Evolutionary conservation across 1,140 invertebrate genomes (phyloP).

Genomic region (Lethrus apterus): DNA sequence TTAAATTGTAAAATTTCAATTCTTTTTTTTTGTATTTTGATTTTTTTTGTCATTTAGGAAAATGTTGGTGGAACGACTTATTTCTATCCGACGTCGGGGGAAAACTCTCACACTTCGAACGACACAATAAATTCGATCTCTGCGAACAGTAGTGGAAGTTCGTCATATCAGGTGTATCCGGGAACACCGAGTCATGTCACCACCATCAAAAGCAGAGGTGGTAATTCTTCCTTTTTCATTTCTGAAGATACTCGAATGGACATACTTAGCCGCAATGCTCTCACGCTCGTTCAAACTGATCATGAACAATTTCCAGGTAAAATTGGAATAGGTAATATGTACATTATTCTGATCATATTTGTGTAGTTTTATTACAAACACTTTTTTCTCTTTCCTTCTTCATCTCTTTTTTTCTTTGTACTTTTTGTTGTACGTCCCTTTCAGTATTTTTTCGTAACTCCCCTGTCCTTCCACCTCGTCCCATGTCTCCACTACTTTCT

Average conservation of each 20-base stretch:
- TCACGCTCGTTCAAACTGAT: slow-evolving; percentile 65
- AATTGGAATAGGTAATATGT: too few species aligned
- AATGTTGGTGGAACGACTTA: slow-evolving; percentile 92
- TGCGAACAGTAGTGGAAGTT: slow-evolving; percentile 24
- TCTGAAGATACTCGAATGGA: slow-evolving; percentile 68
- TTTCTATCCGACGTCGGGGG: slow-evolving; percentile 63
- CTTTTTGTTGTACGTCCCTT: too few species aligned
- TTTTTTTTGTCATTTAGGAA: slow-evolving; percentile 52
- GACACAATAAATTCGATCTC: slow-evolving; percentile 23
- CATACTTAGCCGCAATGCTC: slow-evolving; percentile 66
- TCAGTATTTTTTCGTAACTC: too few species aligned
- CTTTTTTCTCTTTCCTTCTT: neutral
- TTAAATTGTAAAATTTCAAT: neutral
- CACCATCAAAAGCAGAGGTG: slow-evolving; percentile 42
- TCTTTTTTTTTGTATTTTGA: slow-evolving; percentile 24
- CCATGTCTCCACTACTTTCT: too few species aligned
- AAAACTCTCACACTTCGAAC: slow-evolving; percentile 37
- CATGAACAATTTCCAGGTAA: slow-evolving; percentile 52
- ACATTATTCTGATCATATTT: too few species aligned
- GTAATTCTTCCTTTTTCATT: slow-evolving; percentile 62
- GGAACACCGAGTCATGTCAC: slow-evolving; percentile 58
- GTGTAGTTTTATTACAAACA: slow-evolving; percentile 12
- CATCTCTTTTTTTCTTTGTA: slow-evolving; percentile 4
- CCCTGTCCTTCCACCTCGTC: too few species aligned
- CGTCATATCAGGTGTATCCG: slow-evolving; percentile 53